A percentile compares a stretch with the other conserved stretches of the same genome.
These are phyloP conservation scores for Oxyura jamaicensis DNA, from an alignment of 2,113 vertebrate genomes.

Conservation along the genomic window DNA sequence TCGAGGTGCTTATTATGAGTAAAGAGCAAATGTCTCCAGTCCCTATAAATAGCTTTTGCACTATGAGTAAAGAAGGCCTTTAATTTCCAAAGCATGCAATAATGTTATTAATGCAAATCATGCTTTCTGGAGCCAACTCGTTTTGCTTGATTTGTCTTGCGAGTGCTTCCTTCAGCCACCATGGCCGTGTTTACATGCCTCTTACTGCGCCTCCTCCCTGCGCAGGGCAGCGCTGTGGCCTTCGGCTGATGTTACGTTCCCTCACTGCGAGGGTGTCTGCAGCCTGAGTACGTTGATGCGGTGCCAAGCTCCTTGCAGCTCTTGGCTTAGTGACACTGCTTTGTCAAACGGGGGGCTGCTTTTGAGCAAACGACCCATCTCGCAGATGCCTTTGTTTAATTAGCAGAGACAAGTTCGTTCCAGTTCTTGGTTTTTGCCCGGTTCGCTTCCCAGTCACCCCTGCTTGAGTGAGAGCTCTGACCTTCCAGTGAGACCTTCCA, in stretches of 20 bases:
- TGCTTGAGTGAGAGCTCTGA: not conserved
- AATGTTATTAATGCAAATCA: not conserved
- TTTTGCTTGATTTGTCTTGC: not conserved
- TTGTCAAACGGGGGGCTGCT: slow-evolving; percentile 74
- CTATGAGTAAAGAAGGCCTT: not conserved
- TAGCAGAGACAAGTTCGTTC: slow-evolving; percentile 69
- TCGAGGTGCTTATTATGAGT: not conserved
- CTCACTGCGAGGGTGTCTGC: slow-evolving; percentile 72
- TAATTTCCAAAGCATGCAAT: not conserved
- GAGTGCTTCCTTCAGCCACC: not conserved
- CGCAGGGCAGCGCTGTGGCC: slow-evolving; percentile 63
- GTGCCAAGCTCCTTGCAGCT: slow-evolving; percentile 75
- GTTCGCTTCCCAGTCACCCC: not conserved
- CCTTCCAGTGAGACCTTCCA: not conserved
- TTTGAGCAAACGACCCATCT: slow-evolving; percentile 80
- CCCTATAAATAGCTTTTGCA: not conserved
- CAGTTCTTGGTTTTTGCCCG: not conserved
- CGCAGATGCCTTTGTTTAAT: slow-evolving; percentile 73
- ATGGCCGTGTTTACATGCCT: not conserved
- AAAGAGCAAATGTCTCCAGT: not conserved
- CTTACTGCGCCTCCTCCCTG: slow-evolving; percentile 16
- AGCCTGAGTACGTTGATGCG: slow-evolving; percentile 69
- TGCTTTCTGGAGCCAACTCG: not conserved
- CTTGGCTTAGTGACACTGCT: slow-evolving; percentile 68
- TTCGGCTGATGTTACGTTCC: slow-evolving; percentile 63